These are phyloP conservation scores for Marcusenius ussheri DNA, from an alignment of 2,113 vertebrate species.

Conservation along the genomic window DNA sequence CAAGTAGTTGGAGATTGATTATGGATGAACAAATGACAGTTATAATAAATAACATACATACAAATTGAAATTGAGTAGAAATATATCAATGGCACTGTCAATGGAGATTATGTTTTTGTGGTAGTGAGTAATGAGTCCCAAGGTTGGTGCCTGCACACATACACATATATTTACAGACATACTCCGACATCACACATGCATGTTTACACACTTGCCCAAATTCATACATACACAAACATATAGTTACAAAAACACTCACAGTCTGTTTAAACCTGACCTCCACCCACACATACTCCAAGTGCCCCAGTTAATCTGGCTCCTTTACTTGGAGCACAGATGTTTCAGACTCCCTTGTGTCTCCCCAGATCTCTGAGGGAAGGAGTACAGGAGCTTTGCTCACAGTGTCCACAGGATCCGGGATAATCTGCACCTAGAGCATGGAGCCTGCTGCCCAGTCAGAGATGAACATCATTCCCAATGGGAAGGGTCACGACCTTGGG, in stretches of 20 bases:
- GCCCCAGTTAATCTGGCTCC: not conserved
- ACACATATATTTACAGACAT: too few relatives aligned
- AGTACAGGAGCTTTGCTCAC: constrained; percentile 2
- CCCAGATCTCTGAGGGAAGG: constrained; percentile 33
- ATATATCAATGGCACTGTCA: not conserved
- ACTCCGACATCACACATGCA: not conserved
- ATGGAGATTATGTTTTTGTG: not conserved
- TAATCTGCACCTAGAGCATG: constrained; percentile 46
- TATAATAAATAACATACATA: not conserved
- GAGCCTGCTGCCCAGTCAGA: constrained; percentile 46
- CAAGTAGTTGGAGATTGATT: not conserved
- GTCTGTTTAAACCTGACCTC: not conserved
- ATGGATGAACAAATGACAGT: not conserved
- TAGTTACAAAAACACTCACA: not conserved
- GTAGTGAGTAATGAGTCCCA: not conserved
- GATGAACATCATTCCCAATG: constrained; percentile 59
- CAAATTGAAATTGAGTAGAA: not conserved
- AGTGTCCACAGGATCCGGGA: constrained; percentile 31
- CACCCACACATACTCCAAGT: not conserved
- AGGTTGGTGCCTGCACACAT: not conserved
- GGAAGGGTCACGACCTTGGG: constrained; percentile 58
- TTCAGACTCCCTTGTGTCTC: not conserved
- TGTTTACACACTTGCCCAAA: not conserved
- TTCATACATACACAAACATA: not conserved
- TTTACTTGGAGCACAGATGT: not conserved